Base-by-base conservation (phyloP, 2,888 invertebrate genomes). In the Monoplex corrugatus region DNA sequence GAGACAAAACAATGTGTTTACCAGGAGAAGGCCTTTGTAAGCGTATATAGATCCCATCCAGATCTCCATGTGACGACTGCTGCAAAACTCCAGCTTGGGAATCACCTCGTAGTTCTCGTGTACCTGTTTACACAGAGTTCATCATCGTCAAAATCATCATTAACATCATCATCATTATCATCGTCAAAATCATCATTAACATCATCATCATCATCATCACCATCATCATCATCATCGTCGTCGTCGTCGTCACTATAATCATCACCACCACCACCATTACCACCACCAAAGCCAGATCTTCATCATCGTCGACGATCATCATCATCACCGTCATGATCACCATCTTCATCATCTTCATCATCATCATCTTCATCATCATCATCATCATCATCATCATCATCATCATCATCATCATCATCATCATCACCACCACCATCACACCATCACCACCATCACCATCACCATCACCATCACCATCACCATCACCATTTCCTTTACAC, bases 11-110 rank as follows among this genome's bases (percentile, higher is more conserved):
- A 38, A 35, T 28, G 68, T 6, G 43, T 97, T 96, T 96, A 99
- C 99, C 98, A 99, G 97, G 50, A 99, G 96, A 84, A 99, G 97
- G 90, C 99, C 99, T 96, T 99, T 99, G 96, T 99, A 99, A n/a
- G 98, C 99, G 96, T 99, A 99, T 94, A 99, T 98, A 92, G 98
- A 97, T 88, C 98, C 98, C 90, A 99, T 98, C 96, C 99, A 99
- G 91, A 99, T 98, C 32, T 98, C 98, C 98, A 99, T 99, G 94
- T 98, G 97, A 94, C 98, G 97, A 90, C 99, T 99, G 95, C 98
- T 98, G 96, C 99, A 99, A 96, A 98, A 99, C 96, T 99, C 99
- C 94, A 99, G 98, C 95, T 98, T 98, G 82, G 99, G 99, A 6
- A 95, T 93, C 43, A 99, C 98, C 89, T 98, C 97, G 83, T 95